These are phyloP conservation scores for Diloba caeruleocephala DNA, from an alignment of 2,888 invertebrate species.

Conservation along the genomic window DNA sequence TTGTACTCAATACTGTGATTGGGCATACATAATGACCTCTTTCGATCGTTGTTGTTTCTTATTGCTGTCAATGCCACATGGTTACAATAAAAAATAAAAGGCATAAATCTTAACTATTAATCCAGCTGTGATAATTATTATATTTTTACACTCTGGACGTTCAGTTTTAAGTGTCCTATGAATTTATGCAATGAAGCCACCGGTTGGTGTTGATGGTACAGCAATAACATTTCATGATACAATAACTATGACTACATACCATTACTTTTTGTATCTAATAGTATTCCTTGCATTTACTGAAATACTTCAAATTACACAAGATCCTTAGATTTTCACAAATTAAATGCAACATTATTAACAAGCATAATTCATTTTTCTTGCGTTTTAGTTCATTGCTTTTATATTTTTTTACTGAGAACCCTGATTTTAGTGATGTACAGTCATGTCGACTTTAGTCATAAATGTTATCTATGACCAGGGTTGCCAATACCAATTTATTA, in stretches of 20 bases:
- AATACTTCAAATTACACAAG: constrained; percentile 45
- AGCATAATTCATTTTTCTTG: constrained; percentile 59
- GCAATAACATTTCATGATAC: constrained; percentile 56
- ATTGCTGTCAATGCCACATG: constrained; percentile 78
- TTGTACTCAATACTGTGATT: constrained; percentile 49
- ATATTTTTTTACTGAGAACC: constrained; percentile 49
- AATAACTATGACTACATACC: constrained; percentile 67
- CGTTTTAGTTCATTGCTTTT: constrained; percentile 61
- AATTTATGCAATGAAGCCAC: constrained; percentile 65
- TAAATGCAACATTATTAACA: constrained; percentile 56
- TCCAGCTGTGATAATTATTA: not conserved
- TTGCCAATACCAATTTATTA: too few species aligned
- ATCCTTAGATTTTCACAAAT: constrained; percentile 59
- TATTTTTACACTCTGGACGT: constrained; percentile 9
- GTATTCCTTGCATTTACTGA: constrained; percentile 53
- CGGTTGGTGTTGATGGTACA: constrained; percentile 71
- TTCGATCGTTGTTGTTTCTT: constrained; percentile 71
- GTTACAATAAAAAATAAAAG: constrained; percentile 38
- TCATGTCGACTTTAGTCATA: too few species aligned
- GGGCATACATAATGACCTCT: constrained; percentile 76
- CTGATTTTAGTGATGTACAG: too few species aligned
- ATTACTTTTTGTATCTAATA: constrained; percentile 67
- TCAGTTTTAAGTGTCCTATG: constrained; percentile 16
- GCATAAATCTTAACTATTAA: constrained; percentile 3
- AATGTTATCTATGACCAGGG: too few species aligned